Base-by-base conservation (phyloP, 2,113 vertebrate genomes). In the Eudyptes chrysolophus region DNA sequence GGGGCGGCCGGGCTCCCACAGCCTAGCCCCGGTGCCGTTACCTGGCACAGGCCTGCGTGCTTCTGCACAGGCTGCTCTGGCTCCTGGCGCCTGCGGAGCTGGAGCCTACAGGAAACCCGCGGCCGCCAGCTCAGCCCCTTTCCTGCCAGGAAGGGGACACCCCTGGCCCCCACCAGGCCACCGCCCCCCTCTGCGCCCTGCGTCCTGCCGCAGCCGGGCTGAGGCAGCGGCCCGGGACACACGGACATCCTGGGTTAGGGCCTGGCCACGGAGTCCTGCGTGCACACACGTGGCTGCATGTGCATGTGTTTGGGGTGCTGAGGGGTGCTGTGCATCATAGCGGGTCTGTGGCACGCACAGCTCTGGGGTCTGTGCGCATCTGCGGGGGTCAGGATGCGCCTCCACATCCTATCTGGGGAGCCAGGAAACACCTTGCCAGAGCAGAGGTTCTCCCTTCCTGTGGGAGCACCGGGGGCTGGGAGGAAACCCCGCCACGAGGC, bases 351-450 rank as follows among this genome's bases (percentile, higher is more conserved):
- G 27, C 36, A 7, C 6, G 40, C 40, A 16, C 29, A 26, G 40
- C 69, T 38, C 17, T 3, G 6, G 68, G 72, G 26, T 36, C 75
- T 3, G 34, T 3, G 4, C 2, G 2, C 64, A 48, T 17, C 51
- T 4, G 3, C 2, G 0, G 18, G n/a, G 34, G 27, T 52, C 94
- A 71, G 92, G 92, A 95, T 93, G 84, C 82, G 58, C 38, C 69
- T 38, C 48, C 18, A 4, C 72, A 46, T 46, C 68, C 76, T 92
- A 90, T 96, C 95, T 72, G 84, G 26, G 34, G 29, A 75, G 61
- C 52, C 95, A 92, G 96, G 96, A 96, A 95, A 89, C 96, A 95
- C 70, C 95, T 97, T 91, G 84, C 54, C 22, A 3, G 77, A 34
- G 71, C 87, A 13, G 68, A 58, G 94, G 89, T 89, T 94, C 87